Evolutionary conservation across 1,140 invertebrate species (phyloP).

Genomic region (Varroa destructor): DNA sequence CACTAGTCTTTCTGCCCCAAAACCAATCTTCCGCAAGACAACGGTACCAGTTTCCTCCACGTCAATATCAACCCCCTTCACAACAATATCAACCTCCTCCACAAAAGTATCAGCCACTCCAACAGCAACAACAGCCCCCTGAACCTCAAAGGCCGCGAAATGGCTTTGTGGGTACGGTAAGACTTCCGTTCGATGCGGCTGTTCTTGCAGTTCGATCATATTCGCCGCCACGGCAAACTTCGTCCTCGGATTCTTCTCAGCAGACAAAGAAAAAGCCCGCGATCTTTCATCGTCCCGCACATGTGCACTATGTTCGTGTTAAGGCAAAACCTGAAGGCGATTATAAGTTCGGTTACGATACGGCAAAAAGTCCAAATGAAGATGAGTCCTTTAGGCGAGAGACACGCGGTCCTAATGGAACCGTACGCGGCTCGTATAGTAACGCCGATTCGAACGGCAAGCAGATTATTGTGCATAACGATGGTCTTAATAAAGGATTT

Average conservation of each 20-base stretch:
- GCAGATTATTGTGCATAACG: constrained; percentile 9
- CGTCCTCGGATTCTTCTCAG: constrained; percentile 41
- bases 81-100: not conserved
- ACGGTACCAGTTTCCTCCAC: not conserved
- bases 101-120: not conserved
- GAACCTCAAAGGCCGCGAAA: not conserved
- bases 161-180: not conserved
- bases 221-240: not conserved
- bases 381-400: constrained; percentile 22
- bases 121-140: not conserved
- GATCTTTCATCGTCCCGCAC: constrained; percentile 27
- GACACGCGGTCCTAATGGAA: constrained; percentile 3
- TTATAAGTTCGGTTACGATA: constrained; percentile 35
- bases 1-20: no score
- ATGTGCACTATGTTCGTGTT: constrained; percentile 33
- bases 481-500: not conserved
- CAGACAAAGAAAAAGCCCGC: constrained; percentile 40
- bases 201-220: not conserved
- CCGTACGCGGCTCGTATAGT: constrained; percentile 9
- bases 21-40: not conserved
- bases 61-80: not conserved
- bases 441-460: constrained; percentile 13
- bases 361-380: constrained; percentile 29
- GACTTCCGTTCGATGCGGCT: not conserved
- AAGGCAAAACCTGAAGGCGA: constrained; percentile 32